Base-by-base conservation (phyloP, 23 tunicate species). In the Ascidia mentula region DNA sequence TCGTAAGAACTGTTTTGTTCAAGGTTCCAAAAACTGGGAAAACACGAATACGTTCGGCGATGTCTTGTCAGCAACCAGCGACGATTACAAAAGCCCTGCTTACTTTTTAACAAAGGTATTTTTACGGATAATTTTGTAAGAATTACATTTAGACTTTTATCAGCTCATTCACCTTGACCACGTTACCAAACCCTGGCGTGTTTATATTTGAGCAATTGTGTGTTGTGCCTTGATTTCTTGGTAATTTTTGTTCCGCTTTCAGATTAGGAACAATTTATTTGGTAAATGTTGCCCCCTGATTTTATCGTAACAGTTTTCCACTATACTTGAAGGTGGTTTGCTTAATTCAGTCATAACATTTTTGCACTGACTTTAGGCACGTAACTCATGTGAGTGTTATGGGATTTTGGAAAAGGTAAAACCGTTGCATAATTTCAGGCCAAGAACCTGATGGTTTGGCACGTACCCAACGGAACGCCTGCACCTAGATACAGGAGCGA, bases 401-500 rank as follows among this genome's bases (percentile, higher is more conserved):
- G 65, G 65, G 4, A 53, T 9, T 6, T 6, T 53, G 24, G 28
- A 20, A 53, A 53, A 20, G 65, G 65, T 53, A 53, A 53, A 53
- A 26, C 4, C 7, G 13, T 9, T 53, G n/a, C n/a, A n/a, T n/a
- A 3, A 9, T 53, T 53, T 53, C 65, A 53, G 65, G 65, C 65
- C 2, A 53, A 28, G 13, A 53, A 53, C 13, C 20, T 77, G 36
- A 77, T 77, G 81, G 20, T 77, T 18, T 77, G 81, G 81, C 81
- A 77, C 31, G 81, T 53, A 31, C 33, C 69, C 8, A 26, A 59
- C 32, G 31, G 46, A 30, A 34, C 59, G 3, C 60, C 69, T 20
- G 37, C 60, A 18, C 15, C 81, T 6, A 31, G 36, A 0, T 40
- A 40, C 36, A 77, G 46, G 38, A 45, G 22, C 33, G 18, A 46